phyloP scores from a whole-genome alignment of 2,888 invertebrate species.

The Meteorus colon region DNA sequence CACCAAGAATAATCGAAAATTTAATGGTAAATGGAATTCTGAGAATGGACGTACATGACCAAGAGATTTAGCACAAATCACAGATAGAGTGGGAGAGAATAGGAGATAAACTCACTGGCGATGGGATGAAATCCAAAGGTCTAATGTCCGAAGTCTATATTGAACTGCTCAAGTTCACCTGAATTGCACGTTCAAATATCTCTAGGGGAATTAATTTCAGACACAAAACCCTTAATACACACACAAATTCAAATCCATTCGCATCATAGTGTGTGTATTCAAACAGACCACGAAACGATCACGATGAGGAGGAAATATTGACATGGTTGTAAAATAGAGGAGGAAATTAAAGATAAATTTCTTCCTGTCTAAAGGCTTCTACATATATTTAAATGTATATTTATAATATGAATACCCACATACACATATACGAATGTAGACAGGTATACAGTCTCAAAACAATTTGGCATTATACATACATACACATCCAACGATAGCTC shows the following conservation, averaged over 20 bases:
- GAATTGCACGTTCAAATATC: neutral
- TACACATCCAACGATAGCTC: conserved; percentile 62
- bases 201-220: neutral
- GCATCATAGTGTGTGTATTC: neutral
- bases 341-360: conserved; percentile 18
- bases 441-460: neutral
- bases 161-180: neutral
- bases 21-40: neutral
- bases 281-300: neutral
- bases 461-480: neutral
- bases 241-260: neutral
- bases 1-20: neutral
- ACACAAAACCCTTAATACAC: neutral
- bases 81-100: neutral
- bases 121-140: neutral
- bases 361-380: neutral
- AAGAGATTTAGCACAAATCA: conserved; percentile 1
- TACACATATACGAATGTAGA: neutral
- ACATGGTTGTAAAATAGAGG: neutral
- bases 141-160: conserved; percentile 1
- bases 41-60: neutral
- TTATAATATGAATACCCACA: neutral
- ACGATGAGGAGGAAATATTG: neutral
- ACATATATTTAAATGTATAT: neutral
- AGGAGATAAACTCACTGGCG: neutral